Base-by-base conservation (phyloP, 2,888 invertebrate genomes). In the Aelia acuminata region DNA sequence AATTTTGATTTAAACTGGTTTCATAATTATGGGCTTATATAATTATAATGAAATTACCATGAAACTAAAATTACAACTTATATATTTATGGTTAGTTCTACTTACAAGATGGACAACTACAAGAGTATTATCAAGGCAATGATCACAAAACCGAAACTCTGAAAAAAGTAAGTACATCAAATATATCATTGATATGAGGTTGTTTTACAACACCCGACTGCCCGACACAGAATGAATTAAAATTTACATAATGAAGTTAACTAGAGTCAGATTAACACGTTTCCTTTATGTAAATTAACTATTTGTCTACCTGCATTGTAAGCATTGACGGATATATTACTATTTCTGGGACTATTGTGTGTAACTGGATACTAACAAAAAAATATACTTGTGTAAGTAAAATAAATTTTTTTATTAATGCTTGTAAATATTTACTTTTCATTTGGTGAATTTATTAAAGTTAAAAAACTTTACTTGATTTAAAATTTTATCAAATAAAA, bases 221-320 rank as follows among this genome's bases (percentile, higher is more conserved):
- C 63, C 20, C 18, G 35, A n/a, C 22, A n/a, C 5, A 80, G 39
- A 80, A 80, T 80, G 43, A 43, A 47, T 13, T 43, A 80, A 80
- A 47, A 80, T 80, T 80, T 80, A 80, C 39, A 47, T 47, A 80
- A 80, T 47, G 43, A 11, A 80, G 80, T 47, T 43, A 80, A 47
- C 43, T 80, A 70, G 43, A 80, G 43, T 8, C 22, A 43, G 22
- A 80, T 80, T 47, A 80, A 80, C 63, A 80, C 80, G n/a, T 39
- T 80, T 80, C 80, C 80, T 80, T 80, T 80, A 80, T 80, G 80
- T 80, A 43, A 80, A 80, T 80, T 80, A 80, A n/a, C 43, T 39
- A 43, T 80, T 43, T 80, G 80, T 43, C 35, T 75, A 75, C 39
- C 39, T 75, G 75, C 75, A 80, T 80, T 47, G 35, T n/a, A 80